phyloP scores from a whole-genome alignment of 1,140 invertebrate genomes.

The Radopholus similis region DNA sequence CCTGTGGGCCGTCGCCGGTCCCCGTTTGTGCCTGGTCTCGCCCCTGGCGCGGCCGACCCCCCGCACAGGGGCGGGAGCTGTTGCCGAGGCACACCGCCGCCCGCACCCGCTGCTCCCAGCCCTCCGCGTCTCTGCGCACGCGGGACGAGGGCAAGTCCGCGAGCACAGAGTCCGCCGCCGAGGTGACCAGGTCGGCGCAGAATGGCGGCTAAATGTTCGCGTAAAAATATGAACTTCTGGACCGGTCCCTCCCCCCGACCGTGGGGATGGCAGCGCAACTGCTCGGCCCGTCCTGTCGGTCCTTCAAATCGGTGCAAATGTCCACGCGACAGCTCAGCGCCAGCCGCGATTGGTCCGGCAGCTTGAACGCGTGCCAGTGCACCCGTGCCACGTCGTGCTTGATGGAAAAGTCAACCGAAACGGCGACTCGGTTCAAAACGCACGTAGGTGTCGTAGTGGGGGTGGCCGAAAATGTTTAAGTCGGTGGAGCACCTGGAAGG shows the following conservation, averaged over 20 bases:
- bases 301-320: conserved; percentile 54
- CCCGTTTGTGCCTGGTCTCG: too few relatives aligned
- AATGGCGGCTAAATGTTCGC: conserved; percentile 51
- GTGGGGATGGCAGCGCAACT: conserved; percentile 50
- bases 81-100: not conserved
- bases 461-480: conserved; percentile 56
- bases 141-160: conserved; percentile 35
- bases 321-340: conserved; percentile 42
- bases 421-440: not conserved
- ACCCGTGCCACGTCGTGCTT: conserved; percentile 50
- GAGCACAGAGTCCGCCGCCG: conserved; percentile 54
- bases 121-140: not conserved
- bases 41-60: too few relatives aligned
- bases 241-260: conserved; percentile 18
- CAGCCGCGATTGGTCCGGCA: conserved; percentile 53
- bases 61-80: not conserved
- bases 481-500: conserved; percentile 54
- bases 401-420: not conserved
- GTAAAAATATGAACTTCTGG: not conserved
- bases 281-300: conserved; percentile 29
- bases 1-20: too few relatives aligned
- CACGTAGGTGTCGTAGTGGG: conserved; percentile 58
- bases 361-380: conserved; percentile 59
- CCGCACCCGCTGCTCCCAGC: not conserved
- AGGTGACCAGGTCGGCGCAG: conserved; percentile 56